These are phyloP conservation scores for Centropus bengalensis DNA, from an alignment of 2,113 vertebrate species.

Conservation along the genomic window DNA sequence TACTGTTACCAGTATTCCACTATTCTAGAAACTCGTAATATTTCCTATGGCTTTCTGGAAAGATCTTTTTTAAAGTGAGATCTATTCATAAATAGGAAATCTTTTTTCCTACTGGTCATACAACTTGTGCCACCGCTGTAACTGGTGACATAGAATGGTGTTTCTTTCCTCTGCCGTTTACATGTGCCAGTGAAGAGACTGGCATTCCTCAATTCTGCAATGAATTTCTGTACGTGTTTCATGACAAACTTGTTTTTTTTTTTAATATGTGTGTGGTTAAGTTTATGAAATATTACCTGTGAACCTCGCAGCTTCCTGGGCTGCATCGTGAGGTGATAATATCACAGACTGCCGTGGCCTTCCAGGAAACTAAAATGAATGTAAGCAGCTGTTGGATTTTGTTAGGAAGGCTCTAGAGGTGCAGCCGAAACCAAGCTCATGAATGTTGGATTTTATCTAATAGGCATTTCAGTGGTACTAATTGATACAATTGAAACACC, in stretches of 20 bases:
- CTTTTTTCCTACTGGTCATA: neutral
- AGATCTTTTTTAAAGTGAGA: neutral
- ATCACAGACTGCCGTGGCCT: neutral
- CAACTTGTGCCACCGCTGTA: neutral
- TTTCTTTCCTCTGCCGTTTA: neutral
- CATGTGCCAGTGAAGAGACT: neutral
- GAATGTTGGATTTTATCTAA: neutral
- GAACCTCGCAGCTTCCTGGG: neutral
- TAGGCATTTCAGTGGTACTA: neutral
- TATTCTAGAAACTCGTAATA: neutral
- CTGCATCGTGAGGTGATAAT: neutral
- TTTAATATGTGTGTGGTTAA: neutral
- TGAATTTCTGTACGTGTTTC: neutral
- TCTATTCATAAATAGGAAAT: neutral
- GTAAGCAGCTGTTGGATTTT: neutral
- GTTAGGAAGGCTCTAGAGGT: neutral
- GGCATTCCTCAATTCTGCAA: neutral
- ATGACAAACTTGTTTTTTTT: neutral
- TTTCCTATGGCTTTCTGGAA: neutral
- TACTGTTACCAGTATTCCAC: neutral
- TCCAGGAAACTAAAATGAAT: neutral
- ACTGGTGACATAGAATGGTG: neutral
- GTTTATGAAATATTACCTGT: neutral
- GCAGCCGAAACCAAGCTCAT: neutral
- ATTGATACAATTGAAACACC: neutral